Percentiles rank a stretch among this genome's conserved stretches.
These are phyloP conservation scores for Colletes collaris DNA, from an alignment of 2,888 invertebrate species.

Conservation along the genomic window DNA sequence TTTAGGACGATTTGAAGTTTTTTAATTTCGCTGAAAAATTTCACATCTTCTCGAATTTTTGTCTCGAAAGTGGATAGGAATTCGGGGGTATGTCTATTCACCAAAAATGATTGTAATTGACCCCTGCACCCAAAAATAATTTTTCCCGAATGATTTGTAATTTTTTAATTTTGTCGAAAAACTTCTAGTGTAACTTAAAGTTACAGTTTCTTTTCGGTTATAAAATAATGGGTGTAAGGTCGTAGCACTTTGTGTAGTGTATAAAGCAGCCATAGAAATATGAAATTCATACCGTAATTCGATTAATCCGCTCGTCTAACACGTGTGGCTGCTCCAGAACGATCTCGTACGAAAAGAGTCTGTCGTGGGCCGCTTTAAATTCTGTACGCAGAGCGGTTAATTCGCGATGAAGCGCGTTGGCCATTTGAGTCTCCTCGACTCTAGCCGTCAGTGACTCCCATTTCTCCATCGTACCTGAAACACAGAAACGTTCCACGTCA, in stretches of 20 bases:
- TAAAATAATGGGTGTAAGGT: background rate
- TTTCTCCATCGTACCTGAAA: slow-evolving; percentile 82
- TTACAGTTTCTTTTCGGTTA: too few species aligned
- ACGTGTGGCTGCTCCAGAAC: slow-evolving; percentile 79
- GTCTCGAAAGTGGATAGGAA: too few species aligned
- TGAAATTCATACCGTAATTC: slow-evolving; percentile 80
- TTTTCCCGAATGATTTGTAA: too few species aligned
- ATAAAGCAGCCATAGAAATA: slow-evolving; percentile 16
- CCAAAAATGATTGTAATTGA: too few species aligned
- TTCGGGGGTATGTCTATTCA: too few species aligned
- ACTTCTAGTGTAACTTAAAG: too few species aligned
- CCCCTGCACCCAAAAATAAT: too few species aligned
- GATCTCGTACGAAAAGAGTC: slow-evolving; percentile 77
- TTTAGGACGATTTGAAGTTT: too few species aligned
- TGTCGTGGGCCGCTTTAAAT: slow-evolving; percentile 78
- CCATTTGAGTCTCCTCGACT: slow-evolving; percentile 81
- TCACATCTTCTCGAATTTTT: too few species aligned
- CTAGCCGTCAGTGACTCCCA: slow-evolving; percentile 83
- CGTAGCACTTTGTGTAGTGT: background rate
- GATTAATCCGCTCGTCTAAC: slow-evolving; percentile 82
- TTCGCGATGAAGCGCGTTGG: slow-evolving; percentile 80
- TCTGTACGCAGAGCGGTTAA: slow-evolving; percentile 79
- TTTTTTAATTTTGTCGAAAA: too few species aligned
- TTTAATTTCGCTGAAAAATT: too few species aligned
- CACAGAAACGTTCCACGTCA: slow-evolving; percentile 4